Evolutionary conservation across 2,888 invertebrate genomes (phyloP).

Genomic region (Drosophila merina): DNA sequence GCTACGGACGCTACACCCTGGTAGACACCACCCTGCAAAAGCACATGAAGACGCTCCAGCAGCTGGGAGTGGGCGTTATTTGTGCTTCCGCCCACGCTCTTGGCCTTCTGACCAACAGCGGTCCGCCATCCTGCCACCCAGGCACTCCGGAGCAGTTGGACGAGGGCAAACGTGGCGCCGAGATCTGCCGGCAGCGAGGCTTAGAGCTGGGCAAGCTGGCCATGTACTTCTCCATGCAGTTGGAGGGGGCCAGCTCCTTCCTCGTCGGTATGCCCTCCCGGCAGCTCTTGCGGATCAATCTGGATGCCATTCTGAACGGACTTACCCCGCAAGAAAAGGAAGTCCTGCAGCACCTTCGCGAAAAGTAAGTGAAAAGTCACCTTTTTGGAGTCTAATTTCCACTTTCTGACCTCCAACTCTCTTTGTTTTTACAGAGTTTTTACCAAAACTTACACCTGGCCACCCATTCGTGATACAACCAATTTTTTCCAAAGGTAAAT

Average conservation of each 20-base stretch:
- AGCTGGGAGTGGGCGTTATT: too few species aligned
- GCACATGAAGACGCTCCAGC: conserved; percentile 2
- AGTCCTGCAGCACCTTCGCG: conserved; percentile 86
- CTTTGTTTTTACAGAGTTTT: background rate
- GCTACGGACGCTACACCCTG: conserved; percentile 79
- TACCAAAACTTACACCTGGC: background rate
- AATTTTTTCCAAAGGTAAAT: background rate
- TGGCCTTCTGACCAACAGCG: too few species aligned
- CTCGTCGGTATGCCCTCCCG: conserved; percentile 90
- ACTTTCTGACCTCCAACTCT: background rate
- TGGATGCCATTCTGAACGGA: conserved; percentile 87
- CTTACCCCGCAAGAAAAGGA: conserved; percentile 87
- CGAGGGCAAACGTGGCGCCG: too few species aligned
- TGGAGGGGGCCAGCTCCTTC: conserved; percentile 88
- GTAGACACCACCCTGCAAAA: too few species aligned
- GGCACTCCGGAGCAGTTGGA: too few species aligned
- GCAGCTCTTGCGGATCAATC: conserved; percentile 86
- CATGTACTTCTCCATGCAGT: conserved; percentile 86
- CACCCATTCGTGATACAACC: background rate
- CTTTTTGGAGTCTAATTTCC: background rate
- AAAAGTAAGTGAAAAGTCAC: conserved; percentile 46
- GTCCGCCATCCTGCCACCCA: too few species aligned
- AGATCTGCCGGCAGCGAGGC: too few species aligned
- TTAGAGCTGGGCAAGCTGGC: too few species aligned
- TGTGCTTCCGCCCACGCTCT: too few species aligned